These are phyloP conservation scores for Camptogramma bilineatum DNA, from an alignment of 2,888 invertebrate genomes.

Conservation along the genomic window DNA sequence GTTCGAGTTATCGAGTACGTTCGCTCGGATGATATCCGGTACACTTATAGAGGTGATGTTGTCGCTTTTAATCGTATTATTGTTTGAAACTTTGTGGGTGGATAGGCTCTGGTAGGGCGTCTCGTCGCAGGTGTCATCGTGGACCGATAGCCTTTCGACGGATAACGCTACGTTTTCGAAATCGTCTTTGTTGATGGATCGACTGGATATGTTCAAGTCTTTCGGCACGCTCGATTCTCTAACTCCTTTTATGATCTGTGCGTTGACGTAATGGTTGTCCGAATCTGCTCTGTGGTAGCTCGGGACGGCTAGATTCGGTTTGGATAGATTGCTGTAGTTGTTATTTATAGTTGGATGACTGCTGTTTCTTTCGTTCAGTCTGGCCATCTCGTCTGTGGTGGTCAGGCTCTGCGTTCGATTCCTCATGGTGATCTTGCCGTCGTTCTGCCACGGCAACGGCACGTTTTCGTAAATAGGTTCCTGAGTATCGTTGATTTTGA, in stretches of 20 bases:
- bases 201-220: conserved; percentile 60
- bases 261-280: conserved; percentile 78
- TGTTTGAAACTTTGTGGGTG: conserved; percentile 69
- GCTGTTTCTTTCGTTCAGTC: conserved; percentile 74
- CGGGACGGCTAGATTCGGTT: conserved; percentile 51
- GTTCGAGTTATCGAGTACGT: conserved; percentile 42
- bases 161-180: conserved; percentile 65
- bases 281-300: conserved; percentile 57
- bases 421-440: conserved; percentile 61
- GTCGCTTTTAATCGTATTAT: conserved; percentile 66
- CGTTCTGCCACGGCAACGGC: conserved; percentile 87
- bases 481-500: conserved; percentile 71
- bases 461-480: conserved; percentile 94
- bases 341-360: conserved; percentile 68
- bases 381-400: conserved; percentile 87
- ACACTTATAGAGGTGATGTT: conserved; percentile 76
- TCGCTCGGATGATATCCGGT: conserved; percentile 44
- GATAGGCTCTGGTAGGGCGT: conserved; percentile 80
- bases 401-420: conserved; percentile 89
- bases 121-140: conserved; percentile 71
- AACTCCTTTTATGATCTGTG: conserved; percentile 76
- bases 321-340: conserved; percentile 56
- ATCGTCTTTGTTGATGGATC: conserved; percentile 62
- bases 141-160: conserved; percentile 68
- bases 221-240: conserved; percentile 72